Evolutionary conservation across 2,797 vertebrate genomes (phyloP), one percentile per base, ranked within the genome.

Genomic region (Anableps anableps): DNA sequence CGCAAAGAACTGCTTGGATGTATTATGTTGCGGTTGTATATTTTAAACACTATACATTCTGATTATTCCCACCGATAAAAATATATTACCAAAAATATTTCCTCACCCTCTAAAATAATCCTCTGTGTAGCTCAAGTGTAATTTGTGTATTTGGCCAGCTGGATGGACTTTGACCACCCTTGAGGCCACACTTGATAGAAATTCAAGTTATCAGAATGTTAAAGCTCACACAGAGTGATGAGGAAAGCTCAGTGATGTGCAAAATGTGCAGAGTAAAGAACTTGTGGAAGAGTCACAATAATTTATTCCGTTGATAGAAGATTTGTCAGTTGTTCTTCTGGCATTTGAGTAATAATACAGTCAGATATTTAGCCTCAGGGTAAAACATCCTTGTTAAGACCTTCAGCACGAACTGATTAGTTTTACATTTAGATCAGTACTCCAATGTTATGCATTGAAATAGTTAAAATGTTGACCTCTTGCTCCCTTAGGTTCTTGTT

Each of bases 401-500:
- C 16, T 51, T 51, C 16, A 26, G 7, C 51, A 58, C 26, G 10
- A 29, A 58, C 10, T 58, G 8, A 58, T 58, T 58, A 29, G 26
- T 58, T n/a, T 58, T 29, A n/a, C 26, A n/a, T 14, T 26, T 58
- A 1, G 21, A 23, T 53, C 34, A 50, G 21, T n/a, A 5, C 21
- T 21, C 23, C 1, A 31, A 6, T 34, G 1, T 51, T 45, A 23
- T 5, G 2, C 26, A 70, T 31, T 10, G 10, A 21, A 43, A 16
- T 36, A 1, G 1, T 58, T 83, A 13, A 55, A 75, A 19, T 47
- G 17, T 5, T 10, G 0, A 77, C 16, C 0, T 86, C 26, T 82
- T 50, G 66, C 34, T 31, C 60, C 26, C 4, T 95, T 78, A 98
- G 97, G 94, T 98, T 98, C 90, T 92, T 98, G 5, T 89, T 98